These are phyloP conservation scores for Neosilurus mollespiculum DNA, from an alignment of 2,797 vertebrate genomes.

Conservation along the genomic window DNA sequence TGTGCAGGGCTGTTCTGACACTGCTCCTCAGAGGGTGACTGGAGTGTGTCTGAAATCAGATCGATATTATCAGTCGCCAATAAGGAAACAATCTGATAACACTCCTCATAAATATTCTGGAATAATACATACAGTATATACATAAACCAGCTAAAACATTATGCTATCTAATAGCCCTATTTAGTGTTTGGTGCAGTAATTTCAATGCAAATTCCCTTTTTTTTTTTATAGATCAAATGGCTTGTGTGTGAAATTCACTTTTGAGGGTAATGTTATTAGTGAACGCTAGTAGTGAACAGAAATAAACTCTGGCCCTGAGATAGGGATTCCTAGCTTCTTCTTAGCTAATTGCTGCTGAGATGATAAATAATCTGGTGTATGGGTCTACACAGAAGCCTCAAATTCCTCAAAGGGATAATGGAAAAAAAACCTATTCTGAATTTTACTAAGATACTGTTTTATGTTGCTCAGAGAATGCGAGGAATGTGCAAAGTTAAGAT, in stretches of 20 bases:
- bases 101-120: not conserved
- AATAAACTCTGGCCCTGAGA: not conserved
- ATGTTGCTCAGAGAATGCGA: not conserved
- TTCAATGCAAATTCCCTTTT: not conserved
- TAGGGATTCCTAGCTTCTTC: not conserved
- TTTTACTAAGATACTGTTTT: not conserved
- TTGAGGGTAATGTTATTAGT: not conserved
- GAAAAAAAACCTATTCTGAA: not conserved
- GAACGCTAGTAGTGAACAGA: not conserved
- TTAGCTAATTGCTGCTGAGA: not conserved
- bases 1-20: conserved; percentile 54
- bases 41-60: conserved; percentile 29
- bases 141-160: not conserved
- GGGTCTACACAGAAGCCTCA: not conserved
- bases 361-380: not conserved
- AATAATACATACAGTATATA: not conserved
- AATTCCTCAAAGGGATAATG: not conserved
- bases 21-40: conserved; percentile 32
- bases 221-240: not conserved
- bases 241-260: not conserved
- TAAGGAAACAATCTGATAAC: not conserved
- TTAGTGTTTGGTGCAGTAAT: too few species aligned
- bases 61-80: not conserved
- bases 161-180: too few species aligned
- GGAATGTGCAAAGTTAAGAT: not conserved